phyloP scores from a whole-genome alignment of 2,888 invertebrate genomes.

The Erpobdella octoculata region DNA sequence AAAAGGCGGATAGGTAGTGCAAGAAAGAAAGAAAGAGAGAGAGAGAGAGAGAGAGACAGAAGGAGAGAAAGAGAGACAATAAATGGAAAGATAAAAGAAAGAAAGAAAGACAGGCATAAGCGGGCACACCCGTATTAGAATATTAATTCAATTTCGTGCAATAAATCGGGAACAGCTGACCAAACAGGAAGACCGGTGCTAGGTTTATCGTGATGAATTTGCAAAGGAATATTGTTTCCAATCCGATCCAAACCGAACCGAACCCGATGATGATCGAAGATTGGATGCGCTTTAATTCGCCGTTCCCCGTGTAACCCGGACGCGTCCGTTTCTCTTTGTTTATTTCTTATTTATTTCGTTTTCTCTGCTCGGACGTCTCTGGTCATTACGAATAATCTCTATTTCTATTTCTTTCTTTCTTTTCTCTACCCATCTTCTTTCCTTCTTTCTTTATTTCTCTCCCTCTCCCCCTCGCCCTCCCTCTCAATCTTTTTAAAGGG shows the following conservation, averaged over 20 bases:
- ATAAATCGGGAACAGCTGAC: conserved; percentile 12
- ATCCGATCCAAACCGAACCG: background rate
- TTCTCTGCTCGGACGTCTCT: background rate
- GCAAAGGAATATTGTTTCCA: conserved; percentile 11
- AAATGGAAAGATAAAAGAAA: background rate
- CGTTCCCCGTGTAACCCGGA: no score
- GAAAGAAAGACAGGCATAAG: background rate
- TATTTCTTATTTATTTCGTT: background rate
- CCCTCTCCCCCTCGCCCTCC: conserved; percentile 18
- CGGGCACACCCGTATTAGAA: conserved; percentile 5
- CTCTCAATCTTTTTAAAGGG: conserved; percentile 19
- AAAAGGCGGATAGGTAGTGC: no score
- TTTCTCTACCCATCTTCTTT: conserved; percentile 8
- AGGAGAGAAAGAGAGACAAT: no score
- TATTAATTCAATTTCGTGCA: conserved; percentile 10
- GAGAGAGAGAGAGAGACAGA: no score
- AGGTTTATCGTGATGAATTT: conserved; percentile 21
- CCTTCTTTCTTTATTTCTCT: conserved; percentile 15
- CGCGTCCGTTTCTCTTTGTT: no score
- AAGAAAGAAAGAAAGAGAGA: no score
- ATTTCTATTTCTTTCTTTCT: conserved; percentile 19
- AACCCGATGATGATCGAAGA: no score
- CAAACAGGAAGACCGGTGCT: conserved; percentile 15
- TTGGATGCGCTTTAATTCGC: no score
- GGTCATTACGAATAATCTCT: conserved; percentile 6